Evolutionary conservation across 2,113 vertebrate genomes (phyloP), one percentile per base, ranked within the genome.

Genomic region (Epinephelus moara): DNA sequence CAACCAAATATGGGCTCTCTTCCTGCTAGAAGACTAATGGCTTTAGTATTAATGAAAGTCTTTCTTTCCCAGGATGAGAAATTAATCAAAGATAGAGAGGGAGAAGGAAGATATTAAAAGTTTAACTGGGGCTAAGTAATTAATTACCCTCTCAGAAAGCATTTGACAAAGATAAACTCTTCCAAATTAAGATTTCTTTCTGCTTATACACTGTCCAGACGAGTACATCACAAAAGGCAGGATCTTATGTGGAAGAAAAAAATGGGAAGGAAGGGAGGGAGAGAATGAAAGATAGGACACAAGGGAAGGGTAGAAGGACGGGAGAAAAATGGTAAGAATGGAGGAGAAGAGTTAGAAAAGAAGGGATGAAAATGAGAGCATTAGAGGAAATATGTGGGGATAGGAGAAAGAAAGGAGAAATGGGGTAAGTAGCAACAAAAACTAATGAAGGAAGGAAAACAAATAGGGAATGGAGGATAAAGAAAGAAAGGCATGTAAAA

Each of bases 21-120:
- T 93, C 90, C 84, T 81, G 83, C 77, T 56, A 79, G 90, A 94
- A 95, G 95, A 95, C 91, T 89, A 95, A 96, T 94, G 92, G 87
- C 91, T 94, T 93, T 93, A 89, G 87, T 79, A 92, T 94, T 95
- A 96, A 96, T 95, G 94, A 95, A 96, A 95, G 92, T 93, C 92
- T 94, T 93, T 88, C 89, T 92, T 92, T 85, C 85, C 69, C 59
- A 69, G 69, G 79, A 90, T 91, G 90, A 95, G 93, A 90, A 95
- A 95, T 95, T 94, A 95, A 96, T 96, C 92, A 95, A 92, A 89
- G 90, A 89, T 84, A 86, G 83, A 88, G 86, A 91, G 88, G 82
- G 82, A 93, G 92, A 94, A 88, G 81, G 90, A 84, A 89, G 90
- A 94, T 94, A 96, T 96, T 95, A 95, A 95, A 95, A 95, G 94